Evolutionary conservation across 2,888 invertebrate species (phyloP).

Genomic region (Allygus modestus): DNA sequence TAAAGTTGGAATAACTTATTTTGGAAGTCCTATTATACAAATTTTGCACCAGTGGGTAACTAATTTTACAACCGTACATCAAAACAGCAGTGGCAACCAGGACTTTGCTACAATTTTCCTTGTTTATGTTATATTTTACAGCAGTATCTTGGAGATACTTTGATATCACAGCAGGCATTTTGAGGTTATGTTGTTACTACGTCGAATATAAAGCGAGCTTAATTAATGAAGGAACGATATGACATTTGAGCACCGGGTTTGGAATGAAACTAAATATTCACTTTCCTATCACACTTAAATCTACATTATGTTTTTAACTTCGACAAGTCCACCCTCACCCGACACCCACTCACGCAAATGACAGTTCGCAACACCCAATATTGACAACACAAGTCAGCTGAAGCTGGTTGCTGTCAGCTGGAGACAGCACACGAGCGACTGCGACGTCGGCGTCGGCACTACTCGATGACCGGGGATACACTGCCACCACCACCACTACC

Average conservation of each 20-base stretch:
- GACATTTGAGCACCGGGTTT: constrained; percentile 53
- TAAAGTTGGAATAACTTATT: constrained; percentile 72
- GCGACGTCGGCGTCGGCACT: neutral
- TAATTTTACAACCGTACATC: constrained; percentile 80
- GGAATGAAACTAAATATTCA: constrained; percentile 25
- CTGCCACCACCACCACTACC: constrained; percentile 10
- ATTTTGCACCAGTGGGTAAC: constrained; percentile 78
- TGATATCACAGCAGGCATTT: constrained; percentile 81
- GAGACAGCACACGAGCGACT: constrained; percentile 13
- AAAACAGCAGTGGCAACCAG: constrained; percentile 79
- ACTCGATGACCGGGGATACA: neutral
- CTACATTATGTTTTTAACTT: constrained; percentile 32
- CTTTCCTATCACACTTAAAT: constrained; percentile 12
- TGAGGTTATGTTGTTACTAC: constrained; percentile 62
- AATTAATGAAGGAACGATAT: constrained; percentile 47
- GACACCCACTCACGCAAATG: constrained; percentile 3
- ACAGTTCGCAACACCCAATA: constrained; percentile 5
- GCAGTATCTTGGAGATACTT: constrained; percentile 81
- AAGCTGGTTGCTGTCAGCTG: constrained; percentile 12
- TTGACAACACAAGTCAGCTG: constrained; percentile 52
- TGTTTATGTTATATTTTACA: constrained; percentile 78
- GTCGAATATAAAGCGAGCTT: neutral
- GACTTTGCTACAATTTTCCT: constrained; percentile 79
- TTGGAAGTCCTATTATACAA: constrained; percentile 70
- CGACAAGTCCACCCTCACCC: neutral